These are phyloP conservation scores for Hafferia zeledoni DNA, from an alignment of 2,797 vertebrate genomes.

Conservation along the genomic window DNA sequence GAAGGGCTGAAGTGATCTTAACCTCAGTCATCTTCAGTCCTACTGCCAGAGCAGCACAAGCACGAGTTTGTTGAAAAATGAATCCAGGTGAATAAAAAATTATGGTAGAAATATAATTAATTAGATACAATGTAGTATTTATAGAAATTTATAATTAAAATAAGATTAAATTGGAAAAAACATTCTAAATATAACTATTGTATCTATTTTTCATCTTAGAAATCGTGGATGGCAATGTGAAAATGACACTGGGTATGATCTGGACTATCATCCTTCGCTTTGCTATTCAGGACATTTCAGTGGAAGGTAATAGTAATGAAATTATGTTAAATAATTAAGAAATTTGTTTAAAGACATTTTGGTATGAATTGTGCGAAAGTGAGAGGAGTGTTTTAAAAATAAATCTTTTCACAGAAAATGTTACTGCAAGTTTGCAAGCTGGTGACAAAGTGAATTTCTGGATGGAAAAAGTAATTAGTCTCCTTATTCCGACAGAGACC, in stretches of 20 bases:
- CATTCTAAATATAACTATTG: not conserved
- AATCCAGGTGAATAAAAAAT: not conserved
- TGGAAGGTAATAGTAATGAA: conserved; percentile 88
- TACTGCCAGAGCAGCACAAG: not conserved
- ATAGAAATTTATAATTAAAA: not conserved
- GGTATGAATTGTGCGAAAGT: not conserved
- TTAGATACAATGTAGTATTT: not conserved
- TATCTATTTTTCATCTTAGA: conserved; percentile 76
- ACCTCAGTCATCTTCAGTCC: not conserved
- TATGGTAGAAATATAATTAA: not conserved
- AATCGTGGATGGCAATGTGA: conserved; percentile 97
- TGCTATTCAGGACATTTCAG: conserved; percentile 97
- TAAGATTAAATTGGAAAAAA: not conserved
- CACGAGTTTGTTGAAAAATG: not conserved
- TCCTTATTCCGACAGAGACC: not conserved
- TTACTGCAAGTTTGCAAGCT: not conserved
- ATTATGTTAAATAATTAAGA: not conserved
- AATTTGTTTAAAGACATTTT: not conserved
- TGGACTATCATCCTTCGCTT: conserved; percentile 99
- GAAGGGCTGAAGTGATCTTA: not conserved
- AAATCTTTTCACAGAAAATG: not conserved
- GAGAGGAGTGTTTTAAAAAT: not conserved
- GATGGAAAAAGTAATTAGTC: not conserved
- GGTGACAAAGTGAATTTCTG: not conserved
- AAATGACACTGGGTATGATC: conserved; percentile 99